Evolutionary conservation across 2,113 vertebrate species (phyloP).

Genomic region (Rhinoptilus africanus): DNA sequence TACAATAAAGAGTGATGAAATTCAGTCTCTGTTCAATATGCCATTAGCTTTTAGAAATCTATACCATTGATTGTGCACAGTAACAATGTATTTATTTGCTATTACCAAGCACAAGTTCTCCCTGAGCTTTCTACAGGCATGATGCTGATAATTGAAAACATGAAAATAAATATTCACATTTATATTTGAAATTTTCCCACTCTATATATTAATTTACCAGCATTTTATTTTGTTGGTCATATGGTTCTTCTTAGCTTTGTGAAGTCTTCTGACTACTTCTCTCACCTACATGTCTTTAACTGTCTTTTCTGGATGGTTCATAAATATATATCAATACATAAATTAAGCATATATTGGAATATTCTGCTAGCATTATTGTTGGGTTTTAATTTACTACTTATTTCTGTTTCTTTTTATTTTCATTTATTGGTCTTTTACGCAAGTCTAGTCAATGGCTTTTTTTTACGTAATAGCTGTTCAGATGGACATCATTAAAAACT

Average conservation of each 20-base stretch:
- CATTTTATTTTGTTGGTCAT: not conserved
- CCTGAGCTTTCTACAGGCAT: not conserved
- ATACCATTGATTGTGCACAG: not conserved
- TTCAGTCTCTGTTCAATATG: not conserved
- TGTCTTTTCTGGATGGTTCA: not conserved
- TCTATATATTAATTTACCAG: not conserved
- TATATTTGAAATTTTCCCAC: not conserved
- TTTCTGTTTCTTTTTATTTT: not conserved
- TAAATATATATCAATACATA: not conserved
- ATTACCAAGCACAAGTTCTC: not conserved
- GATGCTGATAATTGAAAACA: not conserved
- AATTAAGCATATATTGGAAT: not conserved
- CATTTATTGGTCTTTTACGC: not conserved
- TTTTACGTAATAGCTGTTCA: not conserved
- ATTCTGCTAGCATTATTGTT: not conserved
- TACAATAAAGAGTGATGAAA: not conserved
- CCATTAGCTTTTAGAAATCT: not conserved
- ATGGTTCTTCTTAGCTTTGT: not conserved
- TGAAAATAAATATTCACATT: not conserved
- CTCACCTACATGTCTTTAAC: not conserved
- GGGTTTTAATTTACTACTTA: not conserved
- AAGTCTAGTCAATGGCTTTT: not conserved
- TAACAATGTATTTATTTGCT: not conserved
- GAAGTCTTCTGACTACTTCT: not conserved
- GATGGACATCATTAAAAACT: not conserved